Evolutionary conservation across 1,140 invertebrate species (phyloP).

Genomic region (Psix sp.): DNA sequence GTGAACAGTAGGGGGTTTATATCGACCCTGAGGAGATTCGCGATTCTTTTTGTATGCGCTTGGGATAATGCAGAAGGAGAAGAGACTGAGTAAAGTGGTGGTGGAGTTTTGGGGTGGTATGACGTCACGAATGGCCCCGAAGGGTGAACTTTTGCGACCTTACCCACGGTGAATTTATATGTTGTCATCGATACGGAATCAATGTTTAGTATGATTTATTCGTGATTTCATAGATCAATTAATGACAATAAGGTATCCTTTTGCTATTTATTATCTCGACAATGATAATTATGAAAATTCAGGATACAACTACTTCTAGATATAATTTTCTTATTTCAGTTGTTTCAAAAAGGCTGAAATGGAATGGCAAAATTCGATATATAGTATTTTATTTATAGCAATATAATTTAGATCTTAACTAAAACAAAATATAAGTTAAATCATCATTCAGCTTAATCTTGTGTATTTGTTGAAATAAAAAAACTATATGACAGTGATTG

Average conservation of each 20-base stretch:
- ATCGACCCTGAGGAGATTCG: constrained; percentile 70
- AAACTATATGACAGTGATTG: no score
- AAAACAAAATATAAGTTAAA: no score
- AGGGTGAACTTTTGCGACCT: constrained; percentile 51
- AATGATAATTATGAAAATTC: no score
- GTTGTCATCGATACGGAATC: constrained; percentile 41
- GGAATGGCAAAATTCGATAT: no score
- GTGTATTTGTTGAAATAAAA: no score
- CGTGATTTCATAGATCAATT: constrained; percentile 16
- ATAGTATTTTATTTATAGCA: no score
- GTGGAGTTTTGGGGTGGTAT: constrained; percentile 33
- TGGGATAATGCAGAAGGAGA: constrained; percentile 38
- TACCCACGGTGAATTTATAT: constrained; percentile 41
- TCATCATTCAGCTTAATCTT: no score
- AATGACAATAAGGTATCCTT: constrained; percentile 10
- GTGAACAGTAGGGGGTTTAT: constrained; percentile 60
- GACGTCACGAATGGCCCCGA: constrained; percentile 53
- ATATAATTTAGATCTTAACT: no score
- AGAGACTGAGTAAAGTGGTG: constrained; percentile 23
- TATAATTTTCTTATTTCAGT: no score
- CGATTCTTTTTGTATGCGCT: constrained; percentile 65
- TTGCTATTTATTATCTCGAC: constrained; percentile 9
- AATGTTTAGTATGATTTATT: not conserved
- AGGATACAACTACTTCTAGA: no score
- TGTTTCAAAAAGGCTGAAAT: no score